phyloP scores from a whole-genome alignment of 2,888 invertebrate genomes.

The Lacanobia wlatinum region DNA sequence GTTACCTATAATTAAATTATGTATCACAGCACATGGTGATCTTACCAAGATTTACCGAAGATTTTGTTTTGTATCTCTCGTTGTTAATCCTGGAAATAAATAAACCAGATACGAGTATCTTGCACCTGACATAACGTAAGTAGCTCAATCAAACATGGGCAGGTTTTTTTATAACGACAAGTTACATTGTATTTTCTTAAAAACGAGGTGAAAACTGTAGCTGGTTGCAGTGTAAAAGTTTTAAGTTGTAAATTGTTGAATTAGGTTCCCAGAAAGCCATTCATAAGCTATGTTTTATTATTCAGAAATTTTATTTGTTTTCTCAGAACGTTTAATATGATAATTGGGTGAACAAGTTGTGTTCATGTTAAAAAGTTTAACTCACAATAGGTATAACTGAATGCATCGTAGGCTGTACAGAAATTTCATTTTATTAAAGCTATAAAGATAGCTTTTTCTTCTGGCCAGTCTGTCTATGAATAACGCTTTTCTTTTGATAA shows the following conservation, averaged over 20 bases:
- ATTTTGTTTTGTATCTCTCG: no score
- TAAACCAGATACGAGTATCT: no score
- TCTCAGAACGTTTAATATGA: conserved; percentile 20
- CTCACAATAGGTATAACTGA: no score
- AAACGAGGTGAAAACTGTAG: conserved; percentile 57
- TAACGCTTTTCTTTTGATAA: neutral
- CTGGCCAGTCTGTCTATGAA: neutral
- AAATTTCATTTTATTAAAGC: neutral
- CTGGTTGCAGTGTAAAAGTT: conserved; percentile 10
- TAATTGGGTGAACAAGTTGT: conserved; percentile 18
- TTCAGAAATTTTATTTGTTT: conserved; percentile 23
- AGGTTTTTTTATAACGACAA: neutral
- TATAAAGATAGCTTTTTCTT: neutral
- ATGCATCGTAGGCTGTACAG: no score
- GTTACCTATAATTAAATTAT: no score
- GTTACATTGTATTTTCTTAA: conserved; percentile 3
- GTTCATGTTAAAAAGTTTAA: neutral
- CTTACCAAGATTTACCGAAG: no score
- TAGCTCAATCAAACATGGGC: neutral
- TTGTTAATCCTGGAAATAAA: no score
- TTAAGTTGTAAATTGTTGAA: conserved; percentile 43
- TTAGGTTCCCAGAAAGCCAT: conserved; percentile 34
- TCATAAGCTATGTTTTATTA: conserved; percentile 32
- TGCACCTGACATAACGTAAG: neutral
- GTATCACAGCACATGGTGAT: no score